Base-by-base conservation (phyloP, 2,888 invertebrate genomes). In the Leptinotarsa haldemani region DNA sequence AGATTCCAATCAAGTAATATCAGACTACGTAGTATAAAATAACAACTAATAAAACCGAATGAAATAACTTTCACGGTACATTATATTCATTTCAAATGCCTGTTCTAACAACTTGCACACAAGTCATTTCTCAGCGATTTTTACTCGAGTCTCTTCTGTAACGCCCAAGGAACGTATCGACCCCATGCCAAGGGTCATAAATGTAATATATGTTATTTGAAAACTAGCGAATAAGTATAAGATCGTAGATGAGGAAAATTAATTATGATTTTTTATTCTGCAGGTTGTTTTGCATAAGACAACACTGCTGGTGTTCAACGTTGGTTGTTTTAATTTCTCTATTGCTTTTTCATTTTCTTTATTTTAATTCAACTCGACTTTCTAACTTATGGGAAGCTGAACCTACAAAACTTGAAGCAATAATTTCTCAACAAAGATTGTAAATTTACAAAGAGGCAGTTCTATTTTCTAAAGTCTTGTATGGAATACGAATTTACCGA, bases 171-270 rank as follows among this genome's bases (percentile, higher is more conserved):
- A 61, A 70, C 66, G 47, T 58, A 66, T 65, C 68, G 74, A 74
- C 74, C 74, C 74, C 74, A 74, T 74, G 74, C 71, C 74, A 71
- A 65, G 74, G 74, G 74, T 74, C 74, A 74, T 68, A 74, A 72
- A 65, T 69, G 74, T 72, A 71, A 74, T 71, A 74, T 63, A 70
- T 74, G 71, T 71, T 71, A 68, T 68, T 68, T 47, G 68, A 68
- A 68, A 68, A 56, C 68, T 56, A 53, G 67, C 67, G 67, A 67
- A 67, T 67, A 48, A 40, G 46, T 68, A 40, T 61, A 61, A 61
- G 61, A 61, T 61, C n/a, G 61, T 40, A 61, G 61, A 61, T 61
- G 61, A 61, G 61, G 61, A 61, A 61, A 61, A 61, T 61, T 61
- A 61, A 61, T 61, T 61, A 61, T 61, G 61, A 30, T 7, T 61